These are phyloP conservation scores for Unio pictorum DNA, from an alignment of 2,888 invertebrate genomes.

Conservation along the genomic window DNA sequence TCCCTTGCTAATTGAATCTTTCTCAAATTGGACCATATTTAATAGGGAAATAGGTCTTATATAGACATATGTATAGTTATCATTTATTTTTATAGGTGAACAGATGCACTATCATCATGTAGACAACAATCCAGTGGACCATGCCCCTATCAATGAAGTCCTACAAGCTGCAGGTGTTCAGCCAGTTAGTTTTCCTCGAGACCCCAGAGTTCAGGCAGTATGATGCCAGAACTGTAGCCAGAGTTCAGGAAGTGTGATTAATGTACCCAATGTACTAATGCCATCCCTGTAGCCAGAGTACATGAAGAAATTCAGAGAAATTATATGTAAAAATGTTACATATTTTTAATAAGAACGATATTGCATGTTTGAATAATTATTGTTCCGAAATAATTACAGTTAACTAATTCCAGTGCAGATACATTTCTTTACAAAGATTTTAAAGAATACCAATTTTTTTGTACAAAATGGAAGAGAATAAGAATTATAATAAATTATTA, in stretches of 20 bases:
- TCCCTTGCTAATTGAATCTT: no score
- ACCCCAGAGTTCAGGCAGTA: conserved; percentile 53
- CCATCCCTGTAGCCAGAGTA: no score
- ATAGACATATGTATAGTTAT: neutral
- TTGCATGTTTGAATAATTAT: neutral
- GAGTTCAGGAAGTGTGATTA: conserved; percentile 46
- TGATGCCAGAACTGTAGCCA: conserved; percentile 12
- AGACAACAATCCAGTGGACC: conserved; percentile 57
- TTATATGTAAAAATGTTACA: no score
- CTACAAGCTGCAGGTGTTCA: conserved; percentile 57
- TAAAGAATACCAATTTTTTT: no score
- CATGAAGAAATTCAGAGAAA: no score
- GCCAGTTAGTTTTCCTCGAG: conserved; percentile 63
- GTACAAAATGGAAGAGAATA: no score
- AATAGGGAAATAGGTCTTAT: no score
- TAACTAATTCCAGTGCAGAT: neutral
- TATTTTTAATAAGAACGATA: no score
- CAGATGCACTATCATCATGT: conserved; percentile 54
- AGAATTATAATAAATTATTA: no score
- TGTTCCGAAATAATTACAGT: neutral
- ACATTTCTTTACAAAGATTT: no score
- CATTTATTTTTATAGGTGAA: conserved; percentile 48
- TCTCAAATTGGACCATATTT: neutral
- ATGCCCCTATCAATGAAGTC: conserved; percentile 61
- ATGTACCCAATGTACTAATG: no score